Evolutionary conservation across 2,113 vertebrate genomes (phyloP).

Genomic region (Forbesichthys papilliferus): DNA sequence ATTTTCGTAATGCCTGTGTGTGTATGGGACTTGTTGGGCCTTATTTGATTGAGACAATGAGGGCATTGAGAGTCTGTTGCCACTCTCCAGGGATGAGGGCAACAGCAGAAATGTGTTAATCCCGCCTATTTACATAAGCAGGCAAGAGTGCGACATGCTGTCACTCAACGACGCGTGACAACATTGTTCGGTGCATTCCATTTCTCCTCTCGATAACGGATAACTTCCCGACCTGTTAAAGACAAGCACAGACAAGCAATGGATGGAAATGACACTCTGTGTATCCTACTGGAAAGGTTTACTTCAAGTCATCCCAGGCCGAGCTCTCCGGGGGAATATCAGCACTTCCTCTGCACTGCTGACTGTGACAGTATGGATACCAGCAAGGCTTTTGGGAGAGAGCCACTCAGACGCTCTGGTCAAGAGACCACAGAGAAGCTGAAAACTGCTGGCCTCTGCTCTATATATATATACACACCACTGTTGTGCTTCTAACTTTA

Average conservation of each 20-base stretch:
- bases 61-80: slow-evolving; percentile 20
- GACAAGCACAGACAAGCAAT: slow-evolving; percentile 12
- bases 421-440: slow-evolving; percentile 8
- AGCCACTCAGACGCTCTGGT: slow-evolving; percentile 20
- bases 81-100: slow-evolving; percentile 9
- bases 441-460: background rate
- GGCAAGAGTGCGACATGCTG: slow-evolving; percentile 14
- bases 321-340: slow-evolving; percentile 26
- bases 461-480: background rate
- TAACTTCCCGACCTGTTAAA: slow-evolving; percentile 27
- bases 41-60: slow-evolving; percentile 43
- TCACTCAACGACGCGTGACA: slow-evolving; percentile 27
- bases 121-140: slow-evolving; percentile 11
- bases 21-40: slow-evolving; percentile 30
- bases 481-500: slow-evolving; percentile 1
- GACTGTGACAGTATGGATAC: slow-evolving; percentile 14
- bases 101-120: slow-evolving; percentile 33
- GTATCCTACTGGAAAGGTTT: slow-evolving; percentile 30
- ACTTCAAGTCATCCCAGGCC: slow-evolving; percentile 45
- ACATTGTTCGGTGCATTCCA: background rate
- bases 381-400: background rate
- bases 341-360: slow-evolving; percentile 23
- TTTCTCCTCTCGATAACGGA: slow-evolving; percentile 15
- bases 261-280: slow-evolving; percentile 48
- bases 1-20: slow-evolving; percentile 19